These are phyloP conservation scores for Centruroides vittatus DNA, from an alignment of 1,140 invertebrate species.

Conservation along the genomic window DNA sequence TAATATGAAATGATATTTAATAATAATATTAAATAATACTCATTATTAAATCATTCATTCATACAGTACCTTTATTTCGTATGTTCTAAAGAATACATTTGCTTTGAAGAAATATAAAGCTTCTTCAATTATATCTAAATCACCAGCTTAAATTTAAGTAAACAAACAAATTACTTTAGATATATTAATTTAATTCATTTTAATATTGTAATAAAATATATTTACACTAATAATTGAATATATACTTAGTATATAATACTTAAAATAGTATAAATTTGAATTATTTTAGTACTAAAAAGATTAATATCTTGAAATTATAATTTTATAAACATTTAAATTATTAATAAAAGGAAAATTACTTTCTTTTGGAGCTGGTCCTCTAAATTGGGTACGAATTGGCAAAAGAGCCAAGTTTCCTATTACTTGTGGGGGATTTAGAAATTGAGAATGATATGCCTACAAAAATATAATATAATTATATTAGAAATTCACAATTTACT, in stretches of 20 bases:
- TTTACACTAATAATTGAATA: too few species aligned
- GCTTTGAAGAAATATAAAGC: constrained; percentile 95
- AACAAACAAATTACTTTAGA: too few species aligned
- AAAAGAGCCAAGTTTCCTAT: constrained; percentile 90
- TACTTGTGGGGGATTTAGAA: constrained; percentile 48
- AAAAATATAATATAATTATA: neutral
- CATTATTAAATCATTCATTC: neutral
- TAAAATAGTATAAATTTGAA: too few species aligned
- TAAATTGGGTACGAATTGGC: constrained; percentile 66
- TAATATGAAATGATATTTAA: constrained; percentile 22
- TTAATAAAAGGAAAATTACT: constrained; percentile 8
- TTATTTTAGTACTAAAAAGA: too few species aligned
- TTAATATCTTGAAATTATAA: too few species aligned
- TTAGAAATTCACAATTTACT: too few species aligned
- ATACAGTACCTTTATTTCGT: constrained; percentile 77
- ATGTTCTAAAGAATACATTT: constrained; percentile 97
- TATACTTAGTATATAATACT: too few species aligned
- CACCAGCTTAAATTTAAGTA: constrained; percentile 25
- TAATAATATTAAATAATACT: constrained; percentile 8
- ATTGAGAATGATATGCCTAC: constrained; percentile 84
- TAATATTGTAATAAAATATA: too few species aligned
- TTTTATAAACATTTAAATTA: neutral
- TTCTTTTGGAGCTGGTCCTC: constrained; percentile 64
- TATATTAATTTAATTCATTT: too few species aligned
- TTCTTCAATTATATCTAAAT: constrained; percentile 91